phyloP scores from a whole-genome alignment of 2,113 vertebrate species.

The Plestiodon gilberti region DNA sequence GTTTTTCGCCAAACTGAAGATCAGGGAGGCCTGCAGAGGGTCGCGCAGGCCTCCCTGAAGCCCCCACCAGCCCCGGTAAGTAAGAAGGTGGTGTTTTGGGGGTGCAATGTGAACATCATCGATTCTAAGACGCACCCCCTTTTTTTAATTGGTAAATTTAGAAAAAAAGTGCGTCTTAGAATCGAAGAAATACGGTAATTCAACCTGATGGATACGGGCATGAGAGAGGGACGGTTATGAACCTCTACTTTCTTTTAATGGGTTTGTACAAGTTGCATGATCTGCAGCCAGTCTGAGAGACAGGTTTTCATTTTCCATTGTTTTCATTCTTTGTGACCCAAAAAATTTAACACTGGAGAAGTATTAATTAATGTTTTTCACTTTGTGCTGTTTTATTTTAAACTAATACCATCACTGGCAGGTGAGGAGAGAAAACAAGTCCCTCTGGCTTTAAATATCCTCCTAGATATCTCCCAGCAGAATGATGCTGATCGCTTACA shows the following conservation, averaged over 20 bases:
- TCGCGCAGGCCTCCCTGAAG: too few relatives aligned
- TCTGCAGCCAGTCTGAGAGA: background rate
- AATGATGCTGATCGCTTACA: background rate
- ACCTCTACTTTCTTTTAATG: background rate
- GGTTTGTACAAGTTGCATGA: background rate
- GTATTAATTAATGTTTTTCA: background rate
- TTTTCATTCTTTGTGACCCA: background rate
- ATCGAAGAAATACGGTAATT: too few relatives aligned
- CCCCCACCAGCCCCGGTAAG: too few relatives aligned
- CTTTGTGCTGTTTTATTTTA: background rate
- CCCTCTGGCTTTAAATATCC: background rate
- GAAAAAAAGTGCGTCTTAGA: too few relatives aligned
- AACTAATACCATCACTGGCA: background rate
- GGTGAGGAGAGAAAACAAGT: background rate
- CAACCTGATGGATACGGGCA: background rate
- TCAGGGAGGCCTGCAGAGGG: too few relatives aligned
- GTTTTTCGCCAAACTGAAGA: too few relatives aligned
- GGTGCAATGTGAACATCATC: too few relatives aligned
- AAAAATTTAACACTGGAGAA: background rate
- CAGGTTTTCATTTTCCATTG: background rate
- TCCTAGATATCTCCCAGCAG: too few relatives aligned
- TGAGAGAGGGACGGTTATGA: background rate
- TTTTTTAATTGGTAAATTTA: too few relatives aligned
- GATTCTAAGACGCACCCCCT: too few relatives aligned
- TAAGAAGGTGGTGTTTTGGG: too few relatives aligned